A percentile compares a stretch with the other conserved stretches of the same genome.
phyloP scores from a whole-genome alignment of 2,113 vertebrate genomes.

The Spheniscus mendiculus region DNA sequence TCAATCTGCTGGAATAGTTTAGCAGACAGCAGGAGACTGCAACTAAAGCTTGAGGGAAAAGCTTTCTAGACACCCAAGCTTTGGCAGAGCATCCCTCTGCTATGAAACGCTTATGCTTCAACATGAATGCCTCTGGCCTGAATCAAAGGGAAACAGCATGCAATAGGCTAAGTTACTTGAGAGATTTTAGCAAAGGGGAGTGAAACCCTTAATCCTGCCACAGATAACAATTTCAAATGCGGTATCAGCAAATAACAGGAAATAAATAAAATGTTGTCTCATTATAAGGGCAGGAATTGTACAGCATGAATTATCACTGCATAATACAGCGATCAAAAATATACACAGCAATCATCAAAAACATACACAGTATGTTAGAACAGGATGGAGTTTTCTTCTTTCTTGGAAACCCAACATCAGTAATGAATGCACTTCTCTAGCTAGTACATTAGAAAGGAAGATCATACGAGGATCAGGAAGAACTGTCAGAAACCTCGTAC shows the following conservation, averaged over 20 bases:
- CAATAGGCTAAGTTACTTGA: background rate
- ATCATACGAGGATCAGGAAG: background rate
- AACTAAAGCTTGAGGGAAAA: slow-evolving; percentile 53
- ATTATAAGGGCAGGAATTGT: background rate
- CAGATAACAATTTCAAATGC: background rate
- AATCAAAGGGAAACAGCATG: slow-evolving; percentile 32
- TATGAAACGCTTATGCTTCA: slow-evolving; percentile 15
- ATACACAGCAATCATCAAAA: slow-evolving; percentile 29
- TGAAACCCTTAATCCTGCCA: slow-evolving; percentile 2
- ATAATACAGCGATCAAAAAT: slow-evolving; percentile 32
- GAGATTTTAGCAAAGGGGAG: slow-evolving; percentile 12
- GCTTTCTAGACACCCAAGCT: slow-evolving; percentile 40
- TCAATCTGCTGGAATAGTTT: slow-evolving; percentile 66
- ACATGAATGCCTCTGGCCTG: background rate
- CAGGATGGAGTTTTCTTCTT: slow-evolving; percentile 17
- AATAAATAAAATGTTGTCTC: slow-evolving; percentile 14
- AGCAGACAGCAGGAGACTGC: slow-evolving; percentile 56
- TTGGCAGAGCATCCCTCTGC: background rate
- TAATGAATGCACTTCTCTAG: background rate
- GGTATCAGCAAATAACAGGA: background rate
- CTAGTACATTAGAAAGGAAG: background rate
- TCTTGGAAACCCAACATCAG: background rate
- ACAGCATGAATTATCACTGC: slow-evolving; percentile 55
- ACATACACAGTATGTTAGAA: slow-evolving; percentile 17
- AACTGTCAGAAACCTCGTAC: background rate